Percentiles rank a stretch among this genome's conserved stretches.
Conservation (phyloP, 2,113 vertebrate species). For the Hydrochoerus hydrochaeris region DNA sequence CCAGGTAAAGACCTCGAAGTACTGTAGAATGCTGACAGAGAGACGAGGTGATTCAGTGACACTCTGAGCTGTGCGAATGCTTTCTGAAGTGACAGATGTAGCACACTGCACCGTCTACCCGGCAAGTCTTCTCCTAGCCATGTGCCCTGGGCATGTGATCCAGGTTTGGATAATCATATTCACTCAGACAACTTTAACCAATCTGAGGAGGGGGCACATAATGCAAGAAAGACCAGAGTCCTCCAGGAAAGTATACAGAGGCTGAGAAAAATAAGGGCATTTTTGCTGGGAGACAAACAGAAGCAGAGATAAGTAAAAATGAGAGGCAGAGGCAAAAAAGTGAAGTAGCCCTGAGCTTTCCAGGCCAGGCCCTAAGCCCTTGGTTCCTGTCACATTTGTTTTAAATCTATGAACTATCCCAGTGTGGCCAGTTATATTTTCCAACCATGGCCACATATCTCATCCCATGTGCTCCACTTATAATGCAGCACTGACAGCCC, state of each 20-base stretch:
- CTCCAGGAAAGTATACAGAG: background rate
- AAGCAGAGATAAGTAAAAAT: background rate
- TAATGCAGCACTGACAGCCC: background rate
- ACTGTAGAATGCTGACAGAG: background rate
- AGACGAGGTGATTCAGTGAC: background rate
- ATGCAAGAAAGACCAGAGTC: background rate
- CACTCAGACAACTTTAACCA: background rate
- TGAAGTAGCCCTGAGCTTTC: background rate
- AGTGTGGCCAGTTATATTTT: background rate
- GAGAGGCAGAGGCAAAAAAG: conserved; percentile 4
- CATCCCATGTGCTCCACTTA: background rate
- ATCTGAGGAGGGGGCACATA: background rate
- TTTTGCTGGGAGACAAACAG: background rate
- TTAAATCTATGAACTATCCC: background rate
- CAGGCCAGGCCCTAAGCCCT: background rate
- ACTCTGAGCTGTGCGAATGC: background rate
- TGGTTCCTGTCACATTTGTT: background rate
- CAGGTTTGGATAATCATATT: background rate
- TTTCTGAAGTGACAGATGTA: background rate
- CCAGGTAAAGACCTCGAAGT: background rate
- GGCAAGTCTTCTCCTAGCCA: background rate
- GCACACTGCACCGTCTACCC: background rate
- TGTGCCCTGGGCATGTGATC: background rate
- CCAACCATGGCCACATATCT: background rate
- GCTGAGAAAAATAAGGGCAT: background rate